Conservation (phyloP, 2,888 invertebrate genomes). For the Agonopterix arenella region DNA sequence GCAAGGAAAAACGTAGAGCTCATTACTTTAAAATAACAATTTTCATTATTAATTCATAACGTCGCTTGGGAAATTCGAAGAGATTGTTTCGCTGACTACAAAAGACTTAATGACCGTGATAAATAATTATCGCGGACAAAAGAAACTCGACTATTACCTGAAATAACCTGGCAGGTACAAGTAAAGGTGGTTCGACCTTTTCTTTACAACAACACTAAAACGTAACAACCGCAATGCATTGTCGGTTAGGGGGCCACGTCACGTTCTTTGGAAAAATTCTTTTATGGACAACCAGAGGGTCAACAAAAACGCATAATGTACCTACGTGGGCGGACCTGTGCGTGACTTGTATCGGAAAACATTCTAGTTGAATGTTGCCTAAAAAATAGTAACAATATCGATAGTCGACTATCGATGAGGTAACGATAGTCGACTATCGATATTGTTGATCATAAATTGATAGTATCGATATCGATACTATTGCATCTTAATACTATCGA, state of each 20-base stretch:
- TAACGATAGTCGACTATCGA: too few species aligned
- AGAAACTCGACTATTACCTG: conserved; percentile 12
- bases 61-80: conserved; percentile 6
- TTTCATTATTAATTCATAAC: conserved; percentile 3
- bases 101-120: conserved; percentile 3
- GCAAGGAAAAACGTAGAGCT: neutral
- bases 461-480: too few species aligned
- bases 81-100: conserved; percentile 10
- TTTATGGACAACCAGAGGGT: conserved; percentile 31
- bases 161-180: conserved; percentile 14
- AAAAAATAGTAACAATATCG: too few species aligned
- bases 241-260: conserved; percentile 23
- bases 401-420: too few species aligned
- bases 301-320: conserved; percentile 21
- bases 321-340: conserved; percentile 14
- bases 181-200: conserved; percentile 36
- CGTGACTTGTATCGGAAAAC: conserved; percentile 18
- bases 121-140: conserved; percentile 12
- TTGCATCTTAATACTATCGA: too few species aligned
- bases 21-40: conserved; percentile 9
- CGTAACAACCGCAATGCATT: conserved; percentile 37
- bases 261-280: conserved; percentile 32
- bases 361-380: conserved; percentile 1
- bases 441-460: neutral
- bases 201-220: conserved; percentile 49